phyloP scores from a whole-genome alignment of 2,113 vertebrate species.

The Forbesichthys papilliferus region DNA sequence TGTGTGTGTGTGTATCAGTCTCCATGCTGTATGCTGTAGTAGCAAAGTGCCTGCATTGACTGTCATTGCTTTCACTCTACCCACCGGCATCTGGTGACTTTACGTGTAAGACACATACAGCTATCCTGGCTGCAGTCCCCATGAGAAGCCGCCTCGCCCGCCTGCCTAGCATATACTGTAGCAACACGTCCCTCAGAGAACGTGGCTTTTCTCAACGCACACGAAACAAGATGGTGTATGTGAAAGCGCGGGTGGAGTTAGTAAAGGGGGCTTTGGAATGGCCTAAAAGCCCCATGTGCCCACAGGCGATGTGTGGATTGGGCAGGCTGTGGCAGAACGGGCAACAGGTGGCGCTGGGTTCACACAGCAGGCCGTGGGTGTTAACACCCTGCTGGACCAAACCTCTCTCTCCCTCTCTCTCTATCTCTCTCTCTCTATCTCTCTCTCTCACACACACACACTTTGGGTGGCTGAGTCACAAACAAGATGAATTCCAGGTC shows the following conservation, averaged over 20 bases:
- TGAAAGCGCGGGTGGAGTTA: slow-evolving; percentile 26
- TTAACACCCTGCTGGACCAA: slow-evolving; percentile 55
- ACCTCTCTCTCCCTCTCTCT: slow-evolving; percentile 35
- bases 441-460: slow-evolving; percentile 4
- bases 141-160: no score
- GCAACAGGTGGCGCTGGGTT: slow-evolving; percentile 75
- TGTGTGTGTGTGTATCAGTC: no score
- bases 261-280: slow-evolving; percentile 12
- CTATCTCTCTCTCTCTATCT: slow-evolving; percentile 9
- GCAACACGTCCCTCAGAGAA: no score
- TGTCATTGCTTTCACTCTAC: no score
- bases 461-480: slow-evolving; percentile 57
- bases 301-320: slow-evolving; percentile 57
- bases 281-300: slow-evolving; percentile 30
- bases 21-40: no score
- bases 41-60: no score
- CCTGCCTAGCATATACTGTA: no score
- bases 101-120: no score
- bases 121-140: no score
- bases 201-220: not conserved
- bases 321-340: slow-evolving; percentile 63
- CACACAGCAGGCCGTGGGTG: slow-evolving; percentile 74
- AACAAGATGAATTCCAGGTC: slow-evolving; percentile 28
- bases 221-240: slow-evolving; percentile 10
- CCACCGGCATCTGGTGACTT: no score